Evolutionary conservation across 2,797 vertebrate species (phyloP), one percentile per base, ranked within the genome.

Genomic region (Etheostoma nigrum): DNA sequence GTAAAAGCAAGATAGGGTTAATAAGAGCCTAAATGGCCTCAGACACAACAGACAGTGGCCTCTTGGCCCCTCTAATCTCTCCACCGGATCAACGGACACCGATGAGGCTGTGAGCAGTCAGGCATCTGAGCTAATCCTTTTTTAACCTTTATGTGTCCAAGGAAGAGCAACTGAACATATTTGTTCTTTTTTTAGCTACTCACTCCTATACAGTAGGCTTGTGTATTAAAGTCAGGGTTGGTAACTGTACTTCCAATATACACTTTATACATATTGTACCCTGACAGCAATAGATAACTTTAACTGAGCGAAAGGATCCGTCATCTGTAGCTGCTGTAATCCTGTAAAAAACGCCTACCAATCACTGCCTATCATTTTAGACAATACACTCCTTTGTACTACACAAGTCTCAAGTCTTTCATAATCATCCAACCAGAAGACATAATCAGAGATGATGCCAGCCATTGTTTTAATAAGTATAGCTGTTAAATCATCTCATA

Each of bases 1-100:
- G 74, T 64, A 72, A 84, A 81, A 83, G 78, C 82, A 54, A 55
- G 76, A 74, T 40, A 0, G 21, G 70, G 55, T 82, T 87, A 81
- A 85, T 88, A 55, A 57, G 78, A 74, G 75, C 61, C 74, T 58
- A 60, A 85, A 70, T 74, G 82, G 71, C 65, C 64, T 67, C 49
- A 67, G 72, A 86, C 79, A 40, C 58, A 62, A 58, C 75, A 51
- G 6, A 66, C 62, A 1, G 48, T 12, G 76, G 69, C 80, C 65
- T 69, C 58, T 49, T 59, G 73, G 57, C 76, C 9, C 54, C 27
- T 53, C 33, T 88, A 83, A 91, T 92, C 86, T 85, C 70, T 78
- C n/a, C 72, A 6, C 59, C 3, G 66, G 76, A 77, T 89, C 81
- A 72, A 19, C 75, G 72, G 25, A 75, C 78, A 67, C 60, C 33